These are phyloP conservation scores for Vandiemenella viatica DNA, from an alignment of 2,888 invertebrate species.

Conservation along the genomic window DNA sequence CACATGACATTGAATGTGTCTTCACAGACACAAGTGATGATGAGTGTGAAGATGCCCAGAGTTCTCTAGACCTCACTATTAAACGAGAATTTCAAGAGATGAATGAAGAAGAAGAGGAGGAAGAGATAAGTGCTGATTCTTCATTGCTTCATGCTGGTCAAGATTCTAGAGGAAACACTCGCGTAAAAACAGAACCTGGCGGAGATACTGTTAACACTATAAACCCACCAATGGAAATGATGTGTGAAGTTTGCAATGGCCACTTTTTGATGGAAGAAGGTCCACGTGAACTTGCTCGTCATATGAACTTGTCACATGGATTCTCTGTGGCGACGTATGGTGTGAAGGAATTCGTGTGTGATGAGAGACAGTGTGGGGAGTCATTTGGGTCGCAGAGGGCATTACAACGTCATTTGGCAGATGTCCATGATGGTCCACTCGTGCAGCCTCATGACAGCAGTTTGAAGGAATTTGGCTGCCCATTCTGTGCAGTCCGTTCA, in stretches of 20 bases:
- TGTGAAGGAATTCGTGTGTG: slow-evolving; percentile 4
- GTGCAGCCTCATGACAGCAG: background rate
- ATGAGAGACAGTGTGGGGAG: slow-evolving; percentile 4
- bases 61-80: background rate
- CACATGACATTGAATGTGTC: slow-evolving; percentile 33
- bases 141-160: background rate
- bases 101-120: background rate
- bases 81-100: slow-evolving; percentile 1
- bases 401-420: slow-evolving; percentile 1
- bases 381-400: slow-evolving; percentile 6
- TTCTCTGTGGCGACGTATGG: slow-evolving; percentile 7
- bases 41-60: slow-evolving; percentile 19
- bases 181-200: background rate
- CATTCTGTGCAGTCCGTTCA: slow-evolving; percentile 15
- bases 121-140: background rate
- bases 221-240: background rate
- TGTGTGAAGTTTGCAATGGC: slow-evolving; percentile 37
- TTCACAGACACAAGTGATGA: slow-evolving; percentile 31
- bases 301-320: slow-evolving; percentile 13
- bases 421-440: slow-evolving; percentile 2
- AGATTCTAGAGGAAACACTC: slow-evolving; percentile 2
- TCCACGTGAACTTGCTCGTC: slow-evolving; percentile 22
- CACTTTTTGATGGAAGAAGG: slow-evolving; percentile 31
- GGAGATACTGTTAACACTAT: background rate
- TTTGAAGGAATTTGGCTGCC: slow-evolving; percentile 10